Evolutionary conservation across 2,888 invertebrate genomes (phyloP).

Genomic region (Volucella bombylans): DNA sequence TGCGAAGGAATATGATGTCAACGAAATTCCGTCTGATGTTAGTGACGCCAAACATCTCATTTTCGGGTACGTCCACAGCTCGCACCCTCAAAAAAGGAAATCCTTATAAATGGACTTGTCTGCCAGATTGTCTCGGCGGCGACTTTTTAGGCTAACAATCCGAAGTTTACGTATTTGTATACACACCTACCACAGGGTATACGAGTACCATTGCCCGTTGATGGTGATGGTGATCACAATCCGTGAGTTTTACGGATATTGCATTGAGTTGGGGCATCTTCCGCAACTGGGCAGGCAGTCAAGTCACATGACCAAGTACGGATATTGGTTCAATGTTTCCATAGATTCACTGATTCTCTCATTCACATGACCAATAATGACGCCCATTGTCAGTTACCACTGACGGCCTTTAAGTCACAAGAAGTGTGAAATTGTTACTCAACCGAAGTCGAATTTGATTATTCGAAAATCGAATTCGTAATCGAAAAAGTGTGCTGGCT

Average conservation of each 20-base stretch:
- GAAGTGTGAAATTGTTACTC: slow-evolving; percentile 51
- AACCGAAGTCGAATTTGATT: slow-evolving; percentile 18
- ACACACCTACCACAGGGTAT: background rate
- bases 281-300: background rate
- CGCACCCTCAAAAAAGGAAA: slow-evolving; percentile 22
- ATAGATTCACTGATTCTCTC: background rate
- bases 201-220: slow-evolving; percentile 33
- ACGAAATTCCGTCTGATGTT: background rate
- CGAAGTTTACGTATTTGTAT: background rate
- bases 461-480: slow-evolving; percentile 28
- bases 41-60: slow-evolving; percentile 17
- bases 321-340: background rate
- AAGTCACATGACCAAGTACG: slow-evolving; percentile 14
- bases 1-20: background rate
- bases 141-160: slow-evolving; percentile 27
- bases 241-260: slow-evolving; percentile 25
- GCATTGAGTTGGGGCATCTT: slow-evolving; percentile 10
- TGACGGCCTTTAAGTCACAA: slow-evolving; percentile 27
- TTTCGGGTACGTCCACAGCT: slow-evolving; percentile 1
- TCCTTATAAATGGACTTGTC: slow-evolving; percentile 54
- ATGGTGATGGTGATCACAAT: slow-evolving; percentile 13
- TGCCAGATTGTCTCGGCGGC: slow-evolving; percentile 49
- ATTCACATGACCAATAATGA: slow-evolving; percentile 36
- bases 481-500: background rate
- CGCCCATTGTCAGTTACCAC: slow-evolving; percentile 37